phyloP scores from a whole-genome alignment of 2,113 vertebrate genomes.

The Nanorana parkeri region DNA sequence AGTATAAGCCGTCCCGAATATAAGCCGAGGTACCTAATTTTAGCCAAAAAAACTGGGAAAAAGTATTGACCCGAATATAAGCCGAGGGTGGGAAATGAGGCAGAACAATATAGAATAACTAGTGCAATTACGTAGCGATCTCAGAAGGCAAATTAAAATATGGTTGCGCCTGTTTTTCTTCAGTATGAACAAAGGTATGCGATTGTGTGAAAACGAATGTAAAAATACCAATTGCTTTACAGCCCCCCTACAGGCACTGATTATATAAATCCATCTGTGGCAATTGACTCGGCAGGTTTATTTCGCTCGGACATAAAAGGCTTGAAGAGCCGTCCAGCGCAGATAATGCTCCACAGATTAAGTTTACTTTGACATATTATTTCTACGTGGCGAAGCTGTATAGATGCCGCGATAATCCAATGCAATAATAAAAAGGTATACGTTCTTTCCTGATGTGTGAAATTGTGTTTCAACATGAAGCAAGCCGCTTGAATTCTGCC shows the following conservation, averaged over 20 bases:
- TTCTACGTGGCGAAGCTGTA: background rate
- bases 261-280: conserved; percentile 5
- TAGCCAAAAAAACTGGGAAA: no score
- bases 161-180: background rate
- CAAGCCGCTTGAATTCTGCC: background rate
- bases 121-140: background rate
- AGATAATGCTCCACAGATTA: background rate
- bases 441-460: conserved; percentile 3
- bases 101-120: background rate
- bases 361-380: background rate
- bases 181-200: background rate
- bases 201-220: background rate
- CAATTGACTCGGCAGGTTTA: background rate
- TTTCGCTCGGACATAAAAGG: background rate
- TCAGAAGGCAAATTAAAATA: no score
- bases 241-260: background rate
- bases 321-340: background rate
- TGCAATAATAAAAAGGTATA: background rate
- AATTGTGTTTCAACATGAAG: background rate
- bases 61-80: no score
- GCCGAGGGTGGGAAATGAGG: no score
- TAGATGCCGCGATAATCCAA: conserved; percentile 2
- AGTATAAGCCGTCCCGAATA: no score
- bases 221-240: background rate
- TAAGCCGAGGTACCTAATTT: no score